phyloP scores from a whole-genome alignment of 2,113 vertebrate species.

The Machaerirhynchus nigripectus region DNA sequence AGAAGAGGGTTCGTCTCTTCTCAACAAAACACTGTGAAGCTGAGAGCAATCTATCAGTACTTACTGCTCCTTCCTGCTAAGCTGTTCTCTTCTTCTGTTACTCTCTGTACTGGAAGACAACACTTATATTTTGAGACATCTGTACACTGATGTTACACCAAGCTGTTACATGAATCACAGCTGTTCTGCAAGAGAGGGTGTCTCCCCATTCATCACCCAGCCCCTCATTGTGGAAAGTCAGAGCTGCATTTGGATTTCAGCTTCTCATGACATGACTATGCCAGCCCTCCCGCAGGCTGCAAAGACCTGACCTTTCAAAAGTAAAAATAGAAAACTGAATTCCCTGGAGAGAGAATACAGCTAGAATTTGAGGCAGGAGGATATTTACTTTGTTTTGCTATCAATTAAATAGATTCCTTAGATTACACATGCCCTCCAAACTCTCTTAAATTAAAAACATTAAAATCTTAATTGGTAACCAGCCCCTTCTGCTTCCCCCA shows the following conservation, averaged over 20 bases:
- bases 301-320: background rate
- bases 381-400: slow-evolving; percentile 25
- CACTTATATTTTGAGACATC: background rate
- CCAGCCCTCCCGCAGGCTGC: background rate
- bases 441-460: slow-evolving; percentile 32
- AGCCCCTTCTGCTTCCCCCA: slow-evolving; percentile 7
- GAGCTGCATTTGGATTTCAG: background rate
- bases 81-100: background rate
- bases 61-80: background rate
- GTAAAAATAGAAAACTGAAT: slow-evolving; percentile 43
- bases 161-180: background rate
- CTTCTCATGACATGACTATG: background rate
- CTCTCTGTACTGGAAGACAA: background rate
- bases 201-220: background rate
- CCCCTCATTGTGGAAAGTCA: background rate
- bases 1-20: background rate
- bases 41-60: background rate
- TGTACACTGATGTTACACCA: background rate
- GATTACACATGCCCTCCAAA: slow-evolving; percentile 15
- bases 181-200: background rate
- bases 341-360: background rate
- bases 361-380: background rate
- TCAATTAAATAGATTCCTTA: slow-evolving; percentile 13
- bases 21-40: background rate
- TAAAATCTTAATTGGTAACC: slow-evolving; percentile 50